These are phyloP conservation scores for Smithornis capensis DNA, from an alignment of 2,113 vertebrate genomes.

Conservation along the genomic window DNA sequence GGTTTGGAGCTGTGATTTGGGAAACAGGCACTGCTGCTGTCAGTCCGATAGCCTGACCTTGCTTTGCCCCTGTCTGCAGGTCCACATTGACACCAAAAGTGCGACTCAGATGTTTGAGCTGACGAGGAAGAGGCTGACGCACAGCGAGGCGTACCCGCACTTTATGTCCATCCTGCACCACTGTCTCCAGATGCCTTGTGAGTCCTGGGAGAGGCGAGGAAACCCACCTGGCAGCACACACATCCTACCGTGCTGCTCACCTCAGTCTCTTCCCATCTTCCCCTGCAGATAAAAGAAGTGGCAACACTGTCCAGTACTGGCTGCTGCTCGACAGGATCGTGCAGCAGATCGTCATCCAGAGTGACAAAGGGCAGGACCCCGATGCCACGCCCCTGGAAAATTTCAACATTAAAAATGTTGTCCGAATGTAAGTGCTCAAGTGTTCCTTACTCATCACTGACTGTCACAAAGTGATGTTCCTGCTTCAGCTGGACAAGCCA, in stretches of 20 bases:
- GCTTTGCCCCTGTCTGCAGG: constrained; percentile 57
- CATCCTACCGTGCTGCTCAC: not conserved
- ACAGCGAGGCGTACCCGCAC: constrained; percentile 95
- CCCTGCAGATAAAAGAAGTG: constrained; percentile 90
- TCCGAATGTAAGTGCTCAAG: constrained; percentile 87
- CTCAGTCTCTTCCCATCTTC: not conserved
- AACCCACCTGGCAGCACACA: not conserved
- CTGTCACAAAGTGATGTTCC: not conserved
- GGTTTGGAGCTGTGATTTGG: not conserved
- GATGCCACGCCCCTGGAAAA: constrained; percentile 95
- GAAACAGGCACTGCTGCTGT: fast-evolving
- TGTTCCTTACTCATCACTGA: not conserved
- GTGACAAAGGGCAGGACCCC: constrained; percentile 96
- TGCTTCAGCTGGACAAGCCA: fast-evolving
- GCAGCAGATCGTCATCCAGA: constrained; percentile 97
- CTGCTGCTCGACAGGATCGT: constrained; percentile 94
- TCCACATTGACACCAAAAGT: constrained; percentile 97
- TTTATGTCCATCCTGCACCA: constrained; percentile 98
- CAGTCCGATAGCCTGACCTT: not conserved
- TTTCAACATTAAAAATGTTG: constrained; percentile 98
- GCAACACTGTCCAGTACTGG: constrained; percentile 99
- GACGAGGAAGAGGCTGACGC: constrained; percentile 93
- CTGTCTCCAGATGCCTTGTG: constrained; percentile 99
- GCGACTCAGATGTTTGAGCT: constrained; percentile 97
- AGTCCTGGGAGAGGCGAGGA: constrained; percentile 51